Evolutionary conservation across 2,888 invertebrate species (phyloP), one percentile per base, ranked within the genome.

Genomic region (Ceramica pisi): DNA sequence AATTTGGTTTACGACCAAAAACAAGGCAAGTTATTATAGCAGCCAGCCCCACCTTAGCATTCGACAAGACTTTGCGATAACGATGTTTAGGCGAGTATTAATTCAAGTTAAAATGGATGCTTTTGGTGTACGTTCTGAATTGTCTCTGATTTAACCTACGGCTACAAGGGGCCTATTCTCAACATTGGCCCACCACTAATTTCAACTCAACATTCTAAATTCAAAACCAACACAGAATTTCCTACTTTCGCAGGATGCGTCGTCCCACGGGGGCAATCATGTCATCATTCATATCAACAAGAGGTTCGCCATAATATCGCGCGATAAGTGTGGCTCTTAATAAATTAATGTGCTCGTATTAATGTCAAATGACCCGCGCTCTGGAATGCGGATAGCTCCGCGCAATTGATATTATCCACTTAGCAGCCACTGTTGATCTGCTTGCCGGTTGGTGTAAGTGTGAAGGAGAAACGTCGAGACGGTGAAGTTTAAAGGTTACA

Each of bases 401-500:
- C 86, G 89, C 94, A 93, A 93, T 93, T 92, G 94, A 94, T 92
- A 94, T 95, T 94, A 95, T 94, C 94, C 94, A 94, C 94, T 95
- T 95, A 94, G 88, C 88, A 90, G 91, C 92, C 92, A 90, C 93
- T 92, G 91, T 90, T 90, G 91, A 87, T 90, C 87, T 89, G 88
- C 26, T 84, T 88, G 86, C 63, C 75, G 70, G 71, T 78, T 86
- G 90, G 91, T 83, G 60, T 77, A 90, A 79, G 84, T 72, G 59
- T 71, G n/a, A 75, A 78, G 66, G 51, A 61, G 44, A 19, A 31
- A 56, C 16, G 38, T 63, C 4, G 26, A 35, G 10, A 53, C 26
- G 14, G 9, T 16, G 46, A 51, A 65, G 19, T 48, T 38, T 7
- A 62, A 48, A 72, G 21, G 31, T 63, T 12, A n/a, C 7, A 38